Evolutionary conservation across 2,113 vertebrate genomes (phyloP).

Genomic region (Engystomops pustulosus): DNA sequence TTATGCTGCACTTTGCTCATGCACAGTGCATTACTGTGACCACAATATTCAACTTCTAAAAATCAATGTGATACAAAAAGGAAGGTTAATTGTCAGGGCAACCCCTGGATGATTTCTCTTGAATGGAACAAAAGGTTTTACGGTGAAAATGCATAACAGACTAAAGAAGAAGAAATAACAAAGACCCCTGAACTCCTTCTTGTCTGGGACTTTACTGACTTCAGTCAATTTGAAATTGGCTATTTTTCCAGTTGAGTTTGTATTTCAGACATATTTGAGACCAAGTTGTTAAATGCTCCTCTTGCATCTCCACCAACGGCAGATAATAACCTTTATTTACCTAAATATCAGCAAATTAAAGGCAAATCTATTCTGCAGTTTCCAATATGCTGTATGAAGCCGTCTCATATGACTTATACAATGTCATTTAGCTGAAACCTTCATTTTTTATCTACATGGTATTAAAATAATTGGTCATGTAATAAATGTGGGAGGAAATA

Average conservation of each 20-base stretch:
- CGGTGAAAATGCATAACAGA: constrained; percentile 23
- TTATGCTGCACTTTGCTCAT: constrained; percentile 35
- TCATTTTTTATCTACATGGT: too few relatives aligned
- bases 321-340: too few relatives aligned
- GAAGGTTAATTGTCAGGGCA: constrained; percentile 38
- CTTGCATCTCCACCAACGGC: too few relatives aligned
- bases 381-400: too few relatives aligned
- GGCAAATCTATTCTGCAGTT: too few relatives aligned
- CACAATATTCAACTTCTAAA: constrained; percentile 48
- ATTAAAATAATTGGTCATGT: too few relatives aligned
- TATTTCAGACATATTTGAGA: too few relatives aligned
- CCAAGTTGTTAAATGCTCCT: too few relatives aligned
- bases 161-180: constrained; percentile 41
- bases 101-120: not conserved
- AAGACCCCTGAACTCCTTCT: constrained; percentile 1
- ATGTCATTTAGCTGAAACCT: too few relatives aligned
- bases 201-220: not conserved
- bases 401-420: too few relatives aligned
- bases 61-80: constrained; percentile 49
- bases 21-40: constrained; percentile 22
- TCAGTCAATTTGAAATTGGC: not conserved
- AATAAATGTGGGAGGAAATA: too few relatives aligned
- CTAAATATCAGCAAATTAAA: too few relatives aligned
- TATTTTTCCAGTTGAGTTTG: not conserved
- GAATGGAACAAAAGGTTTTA: constrained; percentile 28